Evolutionary conservation across 2,113 vertebrate genomes (phyloP).

Genomic region (Syngnathus typhle): DNA sequence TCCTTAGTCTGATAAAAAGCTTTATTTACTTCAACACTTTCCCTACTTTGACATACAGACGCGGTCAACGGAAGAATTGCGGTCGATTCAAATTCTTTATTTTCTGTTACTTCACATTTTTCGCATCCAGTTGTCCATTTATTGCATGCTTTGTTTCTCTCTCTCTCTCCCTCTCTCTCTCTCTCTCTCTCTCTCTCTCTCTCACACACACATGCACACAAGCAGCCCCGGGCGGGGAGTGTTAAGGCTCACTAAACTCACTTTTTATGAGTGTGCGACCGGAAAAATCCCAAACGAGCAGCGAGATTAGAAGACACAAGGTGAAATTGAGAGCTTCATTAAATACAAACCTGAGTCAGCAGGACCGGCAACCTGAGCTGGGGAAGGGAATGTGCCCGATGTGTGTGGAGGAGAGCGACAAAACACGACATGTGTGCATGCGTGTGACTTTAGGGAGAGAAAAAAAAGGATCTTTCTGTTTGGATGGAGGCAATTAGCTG

Average conservation of each 20-base stretch:
- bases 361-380: slow-evolving; percentile 39
- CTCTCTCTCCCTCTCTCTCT: background rate
- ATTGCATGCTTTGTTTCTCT: background rate
- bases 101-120: background rate
- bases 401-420: slow-evolving; percentile 33
- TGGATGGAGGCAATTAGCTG: slow-evolving; percentile 64
- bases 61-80: background rate
- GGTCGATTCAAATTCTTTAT: background rate
- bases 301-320: slow-evolving; percentile 63
- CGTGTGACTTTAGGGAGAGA: slow-evolving; percentile 39
- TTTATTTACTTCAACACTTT: background rate
- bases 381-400: slow-evolving; percentile 11
- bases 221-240: slow-evolving; percentile 27
- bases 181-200: background rate
- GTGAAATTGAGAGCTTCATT: slow-evolving; percentile 73
- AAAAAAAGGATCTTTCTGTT: slow-evolving; percentile 35
- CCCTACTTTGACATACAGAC: background rate
- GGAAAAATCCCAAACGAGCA: slow-evolving; percentile 63
- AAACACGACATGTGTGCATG: slow-evolving; percentile 8
- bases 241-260: slow-evolving; percentile 51
- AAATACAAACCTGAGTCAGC: slow-evolving; percentile 74
- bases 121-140: background rate
- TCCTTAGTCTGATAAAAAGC: background rate
- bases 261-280: slow-evolving; percentile 44
- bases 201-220: slow-evolving; percentile 17